Evolutionary conservation across 2,113 vertebrate species (phyloP).

Genomic region (Lonchura striata): DNA sequence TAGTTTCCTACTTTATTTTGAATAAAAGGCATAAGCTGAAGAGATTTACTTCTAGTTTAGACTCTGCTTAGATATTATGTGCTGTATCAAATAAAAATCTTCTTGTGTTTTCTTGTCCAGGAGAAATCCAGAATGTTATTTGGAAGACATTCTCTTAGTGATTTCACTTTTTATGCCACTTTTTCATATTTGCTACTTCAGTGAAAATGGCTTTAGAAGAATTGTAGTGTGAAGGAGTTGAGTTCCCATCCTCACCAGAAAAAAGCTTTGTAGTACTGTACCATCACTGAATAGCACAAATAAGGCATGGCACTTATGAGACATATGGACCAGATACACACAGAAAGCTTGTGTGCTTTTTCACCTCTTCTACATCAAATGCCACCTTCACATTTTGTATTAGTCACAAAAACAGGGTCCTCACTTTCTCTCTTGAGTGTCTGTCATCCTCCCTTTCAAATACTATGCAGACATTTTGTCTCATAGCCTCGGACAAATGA

Average conservation of each 20-base stretch:
- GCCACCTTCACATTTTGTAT: neutral
- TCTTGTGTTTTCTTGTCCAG: neutral
- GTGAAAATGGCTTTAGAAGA: neutral
- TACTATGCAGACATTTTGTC: neutral
- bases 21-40: neutral
- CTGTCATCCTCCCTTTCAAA: neutral
- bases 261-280: neutral
- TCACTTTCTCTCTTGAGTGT: neutral
- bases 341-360: neutral
- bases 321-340: neutral
- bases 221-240: neutral
- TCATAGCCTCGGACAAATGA: neutral
- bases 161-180: neutral
- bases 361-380: neutral
- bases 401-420: neutral
- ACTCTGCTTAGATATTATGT: neutral
- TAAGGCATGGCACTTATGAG: neutral
- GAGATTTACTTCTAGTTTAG: neutral
- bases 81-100: neutral
- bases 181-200: neutral
- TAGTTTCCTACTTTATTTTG: neutral
- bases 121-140: neutral
- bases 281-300: neutral
- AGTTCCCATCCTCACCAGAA: neutral
- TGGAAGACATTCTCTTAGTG: neutral